Base-by-base conservation (phyloP, 2,888 invertebrate species). In the Stenchaetothrips biformis region DNA sequence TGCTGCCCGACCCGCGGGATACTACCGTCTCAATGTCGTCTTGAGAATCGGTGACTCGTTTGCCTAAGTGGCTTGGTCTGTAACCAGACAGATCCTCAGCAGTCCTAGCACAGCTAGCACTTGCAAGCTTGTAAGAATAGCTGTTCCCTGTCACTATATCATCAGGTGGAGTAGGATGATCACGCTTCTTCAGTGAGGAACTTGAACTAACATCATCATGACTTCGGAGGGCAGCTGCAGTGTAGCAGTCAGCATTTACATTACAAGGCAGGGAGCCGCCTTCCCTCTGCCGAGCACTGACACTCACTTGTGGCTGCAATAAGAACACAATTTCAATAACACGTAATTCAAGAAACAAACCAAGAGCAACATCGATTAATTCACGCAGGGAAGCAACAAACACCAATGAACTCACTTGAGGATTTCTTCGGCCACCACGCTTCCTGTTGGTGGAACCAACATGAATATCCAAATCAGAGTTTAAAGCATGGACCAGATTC, bases 191-290 rank as follows among this genome's bases (percentile, higher is more conserved):
- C 67, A 74, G 21, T 21, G 67, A n/a, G 25, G 67, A 25, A 11
- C 67, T 74, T 21, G 67, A 9, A 25, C 67, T 25, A 74, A 74
- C 67, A 74, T 74, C 67, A 21, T 74, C 67, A 6, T 74, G 67
- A 74, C 67, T 74, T 8, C 67, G 67, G 25, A 25, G 67, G 25
- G 67, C 21, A 25, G 67, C 67, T 25, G 77, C 77, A 48, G 25
- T 77, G 79, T 78, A 80, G 78, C 79, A 78, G 47, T 80, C 82
- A 48, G 88, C 88, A 84, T 90, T 89, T 81, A 90, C 90, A 86
- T 90, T 90, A 81, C 89, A 89, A 1, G 90, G 91, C 83, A 90
- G 85, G 79, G 90, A 90, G 77, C 92, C 92, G 81, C 92, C 92
- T 86, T 92, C 92, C 67, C 91, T 88, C 85, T 92, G 92, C 78